These are phyloP conservation scores for Todiramphus saurophagus DNA, from an alignment of 2,113 vertebrate species.

Conservation along the genomic window DNA sequence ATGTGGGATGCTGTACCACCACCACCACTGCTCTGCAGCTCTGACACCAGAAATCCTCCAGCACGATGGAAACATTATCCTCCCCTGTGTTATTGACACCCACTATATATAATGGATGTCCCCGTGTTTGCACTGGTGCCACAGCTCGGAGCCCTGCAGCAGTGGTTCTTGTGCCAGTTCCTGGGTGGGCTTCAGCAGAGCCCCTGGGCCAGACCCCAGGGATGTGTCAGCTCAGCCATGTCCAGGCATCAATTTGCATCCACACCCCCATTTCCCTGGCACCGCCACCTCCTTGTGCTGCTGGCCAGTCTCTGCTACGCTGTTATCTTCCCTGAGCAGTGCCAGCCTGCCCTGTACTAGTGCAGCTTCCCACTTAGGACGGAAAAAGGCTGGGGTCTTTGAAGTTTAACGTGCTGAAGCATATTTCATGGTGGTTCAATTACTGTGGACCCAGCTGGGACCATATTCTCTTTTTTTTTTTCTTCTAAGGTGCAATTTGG, in stretches of 20 bases:
- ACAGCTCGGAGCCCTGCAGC: accelerated
- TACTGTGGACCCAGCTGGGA: not conserved
- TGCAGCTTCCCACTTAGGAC: not conserved
- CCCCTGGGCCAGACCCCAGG: accelerated
- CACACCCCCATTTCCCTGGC: accelerated
- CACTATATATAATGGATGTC: accelerated
- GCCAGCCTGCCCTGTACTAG: not conserved
- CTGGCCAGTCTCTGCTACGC: not conserved
- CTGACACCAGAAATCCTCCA: not conserved
- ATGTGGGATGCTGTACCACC: accelerated
- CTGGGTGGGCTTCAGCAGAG: not conserved
- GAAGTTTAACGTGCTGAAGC: not conserved
- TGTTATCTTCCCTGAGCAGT: not conserved
- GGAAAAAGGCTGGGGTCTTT: not conserved
- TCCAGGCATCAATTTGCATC: not conserved
- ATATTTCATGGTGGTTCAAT: not conserved
- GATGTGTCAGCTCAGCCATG: accelerated
- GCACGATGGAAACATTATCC: not conserved
- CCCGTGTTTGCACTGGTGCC: accelerated
- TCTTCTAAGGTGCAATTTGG: not conserved
- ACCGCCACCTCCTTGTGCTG: accelerated
- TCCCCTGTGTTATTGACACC: not conserved
- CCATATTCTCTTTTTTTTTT: not conserved
- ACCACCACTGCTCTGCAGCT: not conserved
- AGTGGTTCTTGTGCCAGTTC: accelerated